These are phyloP conservation scores for Protodeltote pygarga DNA, from an alignment of 2,888 invertebrate genomes.

Conservation along the genomic window DNA sequence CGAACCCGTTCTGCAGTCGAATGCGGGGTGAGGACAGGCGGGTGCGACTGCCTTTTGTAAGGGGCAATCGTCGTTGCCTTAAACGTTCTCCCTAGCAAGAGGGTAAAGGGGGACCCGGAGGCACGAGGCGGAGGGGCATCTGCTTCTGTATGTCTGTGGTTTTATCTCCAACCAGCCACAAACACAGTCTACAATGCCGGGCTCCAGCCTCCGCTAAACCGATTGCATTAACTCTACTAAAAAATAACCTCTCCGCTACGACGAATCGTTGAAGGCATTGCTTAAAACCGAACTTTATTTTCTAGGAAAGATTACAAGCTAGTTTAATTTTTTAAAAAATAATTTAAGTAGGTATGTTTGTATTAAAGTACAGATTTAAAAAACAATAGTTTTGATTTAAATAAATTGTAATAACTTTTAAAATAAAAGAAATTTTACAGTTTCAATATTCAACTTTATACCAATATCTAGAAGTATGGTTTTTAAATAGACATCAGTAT, in stretches of 20 bases:
- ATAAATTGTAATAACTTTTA: too few relatives aligned
- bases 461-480: too few relatives aligned
- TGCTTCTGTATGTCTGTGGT: constrained; percentile 72
- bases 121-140: constrained; percentile 58
- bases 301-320: constrained; percentile 24
- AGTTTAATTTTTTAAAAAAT: constrained; percentile 48
- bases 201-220: constrained; percentile 60
- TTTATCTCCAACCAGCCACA: constrained; percentile 72
- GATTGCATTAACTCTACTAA: constrained; percentile 70
- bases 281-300: constrained; percentile 43
- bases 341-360: too few relatives aligned
- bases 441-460: too few relatives aligned
- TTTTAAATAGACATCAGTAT: too few relatives aligned
- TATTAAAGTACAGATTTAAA: too few relatives aligned
- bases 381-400: too few relatives aligned
- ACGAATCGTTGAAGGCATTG: constrained; percentile 49
- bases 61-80: constrained; percentile 78
- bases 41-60: constrained; percentile 68
- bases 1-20: constrained; percentile 68
- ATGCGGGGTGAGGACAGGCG: constrained; percentile 52
- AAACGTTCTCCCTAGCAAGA: constrained; percentile 65
- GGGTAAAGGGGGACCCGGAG: constrained; percentile 48
- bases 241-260: constrained; percentile 48
- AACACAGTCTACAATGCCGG: constrained; percentile 57
- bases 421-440: too few relatives aligned